Base-by-base conservation (phyloP, 92 coral and sea anemone species). In the Heliopora coerulea region DNA sequence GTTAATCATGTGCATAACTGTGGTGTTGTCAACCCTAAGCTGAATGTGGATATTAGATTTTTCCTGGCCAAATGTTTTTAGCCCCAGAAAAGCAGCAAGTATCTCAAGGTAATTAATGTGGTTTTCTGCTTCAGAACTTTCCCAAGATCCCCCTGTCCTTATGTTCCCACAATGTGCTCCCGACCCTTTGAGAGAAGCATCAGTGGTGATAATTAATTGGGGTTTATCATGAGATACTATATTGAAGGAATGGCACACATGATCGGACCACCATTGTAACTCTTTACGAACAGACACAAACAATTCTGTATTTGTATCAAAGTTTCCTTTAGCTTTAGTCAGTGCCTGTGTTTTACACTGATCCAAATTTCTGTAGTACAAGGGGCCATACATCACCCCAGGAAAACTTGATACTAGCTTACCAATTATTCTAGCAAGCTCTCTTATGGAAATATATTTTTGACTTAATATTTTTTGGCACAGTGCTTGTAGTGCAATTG, bases 391-490 rank as follows among this genome's bases (percentile, higher is more conserved):
- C 73, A 58, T 73, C 17, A 70, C 80, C n/a, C 68, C 68, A 3
- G 68, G 68, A 32, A 61, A 61, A 60, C 37, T 60, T 0, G 64
- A 58, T 5, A 58, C 33, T 0, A 58, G 34, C 26, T 6, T 58
- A 23, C 64, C 64, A 23, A 58, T 23, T 23, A 58, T 58, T 8
- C 34, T 23, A n/a, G 64, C 64, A 23, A 58, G 33, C 17, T 58
- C n/a, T n/a, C n/a, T n/a, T 73, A 62, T 35, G 74, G 59, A 31
- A 74, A 17, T 37, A 60, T 49, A 60, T 66, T 81, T 48, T 81
- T 80, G 12, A 60, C 64, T 19, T 73, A 52, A 74, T 82, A 73
- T 32, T 11, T 8, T 18, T 26, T 31, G n/a, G n/a, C n/a, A n/a
- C n/a, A n/a, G n/a, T n/a, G n/a, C n/a, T n/a, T n/a, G n/a, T n/a